A percentile compares a stretch with the other conserved stretches of the same genome.
Evolutionary conservation across 2,797 vertebrate species (phyloP).

Genomic region (Fundulus diaphanus): DNA sequence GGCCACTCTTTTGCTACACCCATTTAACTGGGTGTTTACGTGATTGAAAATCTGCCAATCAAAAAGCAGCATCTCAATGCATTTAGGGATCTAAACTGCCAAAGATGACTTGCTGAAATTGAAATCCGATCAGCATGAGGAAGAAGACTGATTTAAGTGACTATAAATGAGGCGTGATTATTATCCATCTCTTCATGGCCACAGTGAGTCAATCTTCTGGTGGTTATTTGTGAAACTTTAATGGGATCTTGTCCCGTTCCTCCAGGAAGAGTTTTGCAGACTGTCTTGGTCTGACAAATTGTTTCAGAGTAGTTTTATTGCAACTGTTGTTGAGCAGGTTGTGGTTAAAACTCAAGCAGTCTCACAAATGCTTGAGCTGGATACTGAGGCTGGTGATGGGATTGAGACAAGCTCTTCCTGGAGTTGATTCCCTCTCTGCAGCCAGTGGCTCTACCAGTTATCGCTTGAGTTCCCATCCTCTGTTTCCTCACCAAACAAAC

Average conservation of each 20-base stretch:
- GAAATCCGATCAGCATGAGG: background rate
- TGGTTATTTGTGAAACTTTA: background rate
- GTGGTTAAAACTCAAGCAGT: too few relatives aligned
- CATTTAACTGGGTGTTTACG: background rate
- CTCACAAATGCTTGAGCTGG: too few relatives aligned
- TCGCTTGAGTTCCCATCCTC: too few relatives aligned
- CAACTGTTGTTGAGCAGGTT: too few relatives aligned
- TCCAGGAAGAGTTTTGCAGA: background rate
- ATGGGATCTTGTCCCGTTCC: background rate
- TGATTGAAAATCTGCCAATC: background rate
- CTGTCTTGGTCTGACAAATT: background rate
- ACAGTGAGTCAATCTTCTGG: background rate
- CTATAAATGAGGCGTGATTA: background rate
- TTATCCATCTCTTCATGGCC: background rate
- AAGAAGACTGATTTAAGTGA: background rate
- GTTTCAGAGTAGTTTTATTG: background rate
- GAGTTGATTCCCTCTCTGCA: too few relatives aligned
- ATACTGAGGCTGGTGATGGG: too few relatives aligned
- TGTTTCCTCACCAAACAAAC: too few relatives aligned
- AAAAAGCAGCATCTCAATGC: background rate
- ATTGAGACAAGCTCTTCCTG: too few relatives aligned
- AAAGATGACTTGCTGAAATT: background rate
- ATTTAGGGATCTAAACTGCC: background rate
- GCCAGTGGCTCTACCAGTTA: too few relatives aligned
- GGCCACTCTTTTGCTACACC: background rate